Base-by-base conservation (phyloP, 1,140 invertebrate species). In the Calosoma granatense region DNA sequence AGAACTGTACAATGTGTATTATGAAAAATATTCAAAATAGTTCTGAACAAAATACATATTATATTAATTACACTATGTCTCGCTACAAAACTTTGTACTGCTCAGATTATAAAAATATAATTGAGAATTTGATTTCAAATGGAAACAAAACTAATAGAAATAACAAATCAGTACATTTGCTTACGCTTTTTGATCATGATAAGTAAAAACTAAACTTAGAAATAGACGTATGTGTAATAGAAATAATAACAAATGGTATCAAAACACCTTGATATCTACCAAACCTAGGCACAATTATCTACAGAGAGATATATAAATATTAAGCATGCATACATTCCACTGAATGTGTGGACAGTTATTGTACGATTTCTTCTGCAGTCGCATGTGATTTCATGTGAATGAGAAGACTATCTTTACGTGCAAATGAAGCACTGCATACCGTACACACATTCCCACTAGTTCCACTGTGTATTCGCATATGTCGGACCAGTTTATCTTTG, bases 401-500 rank as follows among this genome's bases (percentile, higher is more conserved):
- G 57, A 79, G 74, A 60, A 79, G 64, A 53, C 78, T 75, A 20
- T 74, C 64, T 65, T 78, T 78, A 36, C 77, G 74, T 23, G 75
- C 69, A 66, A 80, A 81, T 15, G 71, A 75, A 20, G 77, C 75
- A 60, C 76, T 71, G 65, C 79, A 80, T 57, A 78, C 74, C 43
- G 74, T 70, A 60, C 79, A 81, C 39, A 74, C 73, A 66, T 74
- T 78, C 64, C 74, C 74, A 60, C 73, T 70, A 63, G 73, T 72
- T 58, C 74, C 77, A 55, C 80, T 79, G 60, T 81, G 80, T 60
- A 78, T 81, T 55, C 78, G 64, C 64, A 80, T 77, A 68, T 85
- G 83, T 17, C 82, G 74, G 17, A 81, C 76, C 56, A 85, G 66
- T 66, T 84, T 84, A 61, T 85, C 82, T 60, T 82, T 82, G 15